Base-by-base conservation (phyloP, 2,888 invertebrate genomes). In the Alviniconcha strummeri region DNA sequence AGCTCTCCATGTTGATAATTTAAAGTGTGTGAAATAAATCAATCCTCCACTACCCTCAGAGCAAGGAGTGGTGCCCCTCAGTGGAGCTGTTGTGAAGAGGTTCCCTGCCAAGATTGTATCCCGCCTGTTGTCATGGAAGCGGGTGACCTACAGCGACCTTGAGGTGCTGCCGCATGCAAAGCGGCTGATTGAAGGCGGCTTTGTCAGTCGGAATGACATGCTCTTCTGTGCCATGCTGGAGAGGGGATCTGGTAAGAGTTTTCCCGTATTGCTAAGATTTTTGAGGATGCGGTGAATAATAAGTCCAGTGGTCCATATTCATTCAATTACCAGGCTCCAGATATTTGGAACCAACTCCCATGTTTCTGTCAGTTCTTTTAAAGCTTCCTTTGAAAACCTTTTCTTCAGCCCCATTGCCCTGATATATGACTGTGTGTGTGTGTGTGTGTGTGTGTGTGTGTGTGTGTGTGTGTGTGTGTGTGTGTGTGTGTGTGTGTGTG, bases 171-270 rank as follows among this genome's bases (percentile, higher is more conserved):
- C 91, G 0, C 88, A 92, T 83, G 89, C 92, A 0, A 85, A 88
- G 83, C 54, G 83, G 13, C 83, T 91, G 5, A 84, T 91, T 7
- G 85, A 88, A 4, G 85, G 85, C 8, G 90, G 95, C 15, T 93
- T 95, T 4, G 91, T 89, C 15, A 85, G 86, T n/a, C 89, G 89
- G 57, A 86, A 87, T 5, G 92, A 92, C 84, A 83, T 93, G 67
- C 91, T 96, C 90, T 98, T 97, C 93, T 95, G 96, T 89, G 96
- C 96, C n/a, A 95, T 96, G 36, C 95, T 98, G 86, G 96, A 96
- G n/a, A 95, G 97, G 87, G 96, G 96, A 84, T 96, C 96, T 89
- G 95, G 96, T 96, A 93, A 91, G 93, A 89, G 64, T 4, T 15
- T 64, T 2, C 15, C 4, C 9, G 1, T 9, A 3, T 64, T 64